Evolutionary conservation across 2,888 invertebrate genomes (phyloP), one percentile per base, ranked within the genome.

Genomic region (Eledona agricola): DNA sequence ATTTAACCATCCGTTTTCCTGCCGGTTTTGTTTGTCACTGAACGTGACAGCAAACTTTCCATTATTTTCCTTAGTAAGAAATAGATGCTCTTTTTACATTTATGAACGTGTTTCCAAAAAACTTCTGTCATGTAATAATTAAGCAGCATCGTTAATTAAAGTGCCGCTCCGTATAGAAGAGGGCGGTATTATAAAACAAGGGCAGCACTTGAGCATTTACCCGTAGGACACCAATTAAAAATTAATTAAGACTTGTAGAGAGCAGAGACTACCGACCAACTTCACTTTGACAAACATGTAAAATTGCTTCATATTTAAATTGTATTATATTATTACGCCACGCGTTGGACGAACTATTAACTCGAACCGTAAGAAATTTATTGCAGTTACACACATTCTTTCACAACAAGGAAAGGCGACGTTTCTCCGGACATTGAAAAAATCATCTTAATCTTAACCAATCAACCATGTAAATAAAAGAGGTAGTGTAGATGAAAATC

Each of bases 221-320:
- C 54, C 54, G 49, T 49, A 54, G 54, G 54, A 54, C 54, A 54
- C 49, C 43, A 54, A 54, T 54, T 54, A 54, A 54, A 54, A 54
- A 54, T 54, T 54, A 54, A 54, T 54, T 54, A 43, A 49, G 49
- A 54, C 49, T 54, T 49, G 49, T 26, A 47, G 47, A 47, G 28
- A 22, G 45, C 37, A 43, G 16, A 23, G 40, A 40, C 34, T 40
- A 46, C 17, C 11, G 11, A 20, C 28, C 23, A 22, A 20, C 28
- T 17, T 13, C 17, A 26, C 53, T 42, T 35, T 49, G 38, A 47
- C 34, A 47, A 40, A 53, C 47, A 38, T 46, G 37, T 29, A 23
- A 35, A 37, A 50, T 17, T 40, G 32, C 25, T 52, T 45, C 35
- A 35, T 46, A 26, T 37, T 47, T 37, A 47, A 37, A 26, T 10